These are phyloP conservation scores for Eudemis profundana DNA, from an alignment of 2,888 invertebrate species.

Conservation along the genomic window DNA sequence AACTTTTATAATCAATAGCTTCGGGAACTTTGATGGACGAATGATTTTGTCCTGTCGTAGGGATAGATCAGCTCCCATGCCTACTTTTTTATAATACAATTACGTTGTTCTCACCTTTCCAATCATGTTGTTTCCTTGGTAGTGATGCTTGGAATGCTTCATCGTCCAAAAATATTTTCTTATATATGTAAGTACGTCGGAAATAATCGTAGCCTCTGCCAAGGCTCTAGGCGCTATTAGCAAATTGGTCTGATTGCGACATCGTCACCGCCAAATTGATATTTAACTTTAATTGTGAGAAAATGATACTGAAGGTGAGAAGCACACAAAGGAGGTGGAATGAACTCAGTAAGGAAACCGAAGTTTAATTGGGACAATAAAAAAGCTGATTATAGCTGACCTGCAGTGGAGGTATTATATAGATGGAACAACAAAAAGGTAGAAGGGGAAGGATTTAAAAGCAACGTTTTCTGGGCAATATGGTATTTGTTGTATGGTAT, in stretches of 20 bases:
- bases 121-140: slow-evolving; percentile 46
- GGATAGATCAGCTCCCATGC: too few species aligned
- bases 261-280: slow-evolving; percentile 50
- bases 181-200: slow-evolving; percentile 67
- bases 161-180: slow-evolving; percentile 59
- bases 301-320: slow-evolving; percentile 47
- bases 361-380: slow-evolving; percentile 26
- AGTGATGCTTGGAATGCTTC: slow-evolving; percentile 60
- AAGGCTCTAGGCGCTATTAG: slow-evolving; percentile 60
- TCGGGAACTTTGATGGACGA: too few species aligned
- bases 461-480: not conserved
- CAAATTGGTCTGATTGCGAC: slow-evolving; percentile 52
- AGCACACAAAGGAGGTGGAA: slow-evolving; percentile 40
- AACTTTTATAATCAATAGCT: too few species aligned
- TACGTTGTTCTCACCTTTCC: slow-evolving; percentile 33
- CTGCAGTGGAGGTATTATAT: slow-evolving; percentile 12
- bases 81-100: not conserved
- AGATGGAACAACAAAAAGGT: slow-evolving; percentile 13
- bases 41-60: too few species aligned
- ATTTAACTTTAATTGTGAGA: slow-evolving; percentile 54
- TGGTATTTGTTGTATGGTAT: not conserved
- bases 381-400: slow-evolving; percentile 19
- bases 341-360: slow-evolving; percentile 41
- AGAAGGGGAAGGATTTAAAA: slow-evolving; percentile 27
- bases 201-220: slow-evolving; percentile 68